These are phyloP conservation scores for Leucoraja ocellata DNA, from an alignment of 2,797 vertebrate genomes.

Conservation along the genomic window DNA sequence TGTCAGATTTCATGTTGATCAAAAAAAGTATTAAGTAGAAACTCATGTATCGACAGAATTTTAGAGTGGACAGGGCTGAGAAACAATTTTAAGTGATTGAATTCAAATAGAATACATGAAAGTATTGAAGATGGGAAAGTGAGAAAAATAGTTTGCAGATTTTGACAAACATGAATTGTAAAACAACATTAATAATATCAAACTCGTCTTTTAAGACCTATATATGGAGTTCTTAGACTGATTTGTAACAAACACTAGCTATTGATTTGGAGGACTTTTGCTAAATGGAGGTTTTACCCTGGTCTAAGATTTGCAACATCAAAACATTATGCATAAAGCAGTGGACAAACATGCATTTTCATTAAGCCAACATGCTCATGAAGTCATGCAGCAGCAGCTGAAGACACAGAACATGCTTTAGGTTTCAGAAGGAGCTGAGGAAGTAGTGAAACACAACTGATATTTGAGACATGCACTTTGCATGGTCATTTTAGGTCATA, in stretches of 20 bases:
- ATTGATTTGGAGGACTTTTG: not conserved
- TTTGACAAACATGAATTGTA: not conserved
- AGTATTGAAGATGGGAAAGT: not conserved
- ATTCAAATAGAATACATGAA: not conserved
- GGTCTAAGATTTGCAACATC: not conserved
- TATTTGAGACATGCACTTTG: slow-evolving; percentile 56
- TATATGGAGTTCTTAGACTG: not conserved
- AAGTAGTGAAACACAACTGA: not conserved
- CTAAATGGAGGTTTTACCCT: not conserved
- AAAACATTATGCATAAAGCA: slow-evolving; percentile 8
- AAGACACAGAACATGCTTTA: slow-evolving; percentile 40
- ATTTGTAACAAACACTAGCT: not conserved
- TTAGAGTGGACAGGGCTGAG: not conserved
- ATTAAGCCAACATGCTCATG: slow-evolving; percentile 47
- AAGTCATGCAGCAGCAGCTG: slow-evolving; percentile 60
- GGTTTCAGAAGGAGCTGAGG: slow-evolving; percentile 21
- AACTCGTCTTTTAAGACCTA: not conserved
- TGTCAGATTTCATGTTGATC: not conserved
- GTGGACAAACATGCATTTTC: slow-evolving; percentile 58
- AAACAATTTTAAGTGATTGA: not conserved
- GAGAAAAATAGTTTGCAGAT: not conserved
- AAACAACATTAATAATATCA: not conserved
- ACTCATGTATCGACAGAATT: not conserved
- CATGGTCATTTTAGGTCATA: slow-evolving; percentile 68
- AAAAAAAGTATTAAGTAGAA: not conserved